Evolutionary conservation across 2,113 vertebrate genomes (phyloP), one percentile per base, ranked within the genome.

Genomic region (Thymallus thymallus): DNA sequence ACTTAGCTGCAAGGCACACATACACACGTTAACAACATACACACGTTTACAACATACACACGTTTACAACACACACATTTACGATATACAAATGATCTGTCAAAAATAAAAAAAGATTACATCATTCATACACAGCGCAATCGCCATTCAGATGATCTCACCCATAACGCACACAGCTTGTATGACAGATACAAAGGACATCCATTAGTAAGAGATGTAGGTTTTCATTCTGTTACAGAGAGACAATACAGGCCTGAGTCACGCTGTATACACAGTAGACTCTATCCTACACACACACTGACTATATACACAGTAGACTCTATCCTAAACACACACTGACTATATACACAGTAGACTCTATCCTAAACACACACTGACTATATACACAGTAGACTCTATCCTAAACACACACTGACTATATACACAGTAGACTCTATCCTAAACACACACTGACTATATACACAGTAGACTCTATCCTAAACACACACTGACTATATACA

Each of bases 111-210:
- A 46, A 70, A 76, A 72, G 78, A 78, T 22, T 46, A 84, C 76
- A 83, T 85, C 80, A 75, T 55, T 87, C 86, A 81, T 63, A 66
- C 65, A 81, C 35, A 75, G 76, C 67, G 62, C 76, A 85, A 85
- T 46, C 29, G 68, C 45, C 41, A 30, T 56, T 80, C 67, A 62
- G 24, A 65, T 74, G 77, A 81, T 76, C 64, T 80, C 55, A 41
- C 69, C 22, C 55, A n/a, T 5, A 23, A 61, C 70, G 62, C 56
- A 72, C 55, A 80, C 73, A 64, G 67, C 69, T 74, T 86, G 29
- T 9, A 74, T 85, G 87, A 88, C 85, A 87, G 85, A 76, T 82
- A 88, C 88, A 88, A 84, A 87, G 75, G 82, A 88, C 29, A 66
- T 80, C 84, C 82, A 89, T 90, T 89, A 88, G 84, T 61, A 71